Evolutionary conservation across 2,113 vertebrate species (phyloP).

Genomic region (Leucoraja erinaceus): DNA sequence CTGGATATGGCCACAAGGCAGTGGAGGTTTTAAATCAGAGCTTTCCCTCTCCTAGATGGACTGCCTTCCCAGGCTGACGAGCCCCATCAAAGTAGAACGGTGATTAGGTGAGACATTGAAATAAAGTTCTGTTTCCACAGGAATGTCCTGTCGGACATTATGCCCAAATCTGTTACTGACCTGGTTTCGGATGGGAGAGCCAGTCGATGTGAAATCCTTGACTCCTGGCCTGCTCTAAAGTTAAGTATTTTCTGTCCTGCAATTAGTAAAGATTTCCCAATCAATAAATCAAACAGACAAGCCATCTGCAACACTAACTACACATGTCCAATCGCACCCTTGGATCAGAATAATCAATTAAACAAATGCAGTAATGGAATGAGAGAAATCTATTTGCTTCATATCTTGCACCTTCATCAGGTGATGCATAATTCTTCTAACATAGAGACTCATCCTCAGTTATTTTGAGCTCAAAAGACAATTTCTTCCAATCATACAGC

Average conservation of each 20-base stretch:
- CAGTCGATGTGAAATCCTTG: slow-evolving; percentile 71
- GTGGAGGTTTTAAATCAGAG: no score
- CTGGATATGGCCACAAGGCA: no score
- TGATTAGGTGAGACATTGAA: background rate
- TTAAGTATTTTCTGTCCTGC: slow-evolving; percentile 79
- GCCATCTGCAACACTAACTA: background rate
- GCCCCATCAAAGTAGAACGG: background rate
- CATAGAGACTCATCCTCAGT: background rate
- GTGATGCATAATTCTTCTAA: background rate
- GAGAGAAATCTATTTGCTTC: background rate
- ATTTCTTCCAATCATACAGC: no score
- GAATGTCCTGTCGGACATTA: no score
- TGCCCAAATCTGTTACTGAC: slow-evolving; percentile 48
- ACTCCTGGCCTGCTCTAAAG: slow-evolving; percentile 72
- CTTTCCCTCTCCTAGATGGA: no score
- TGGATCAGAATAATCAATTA: background rate
- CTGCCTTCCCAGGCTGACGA: no score
- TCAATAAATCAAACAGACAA: background rate
- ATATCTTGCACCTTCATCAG: background rate
- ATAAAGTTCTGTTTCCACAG: background rate
- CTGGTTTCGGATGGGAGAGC: slow-evolving; percentile 64
- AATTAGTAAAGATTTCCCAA: slow-evolving; percentile 21
- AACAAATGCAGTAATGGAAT: background rate
- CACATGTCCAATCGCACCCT: background rate
- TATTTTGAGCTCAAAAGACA: background rate